phyloP scores from a whole-genome alignment of 2,797 vertebrate genomes.

The Poecilia velifera region DNA sequence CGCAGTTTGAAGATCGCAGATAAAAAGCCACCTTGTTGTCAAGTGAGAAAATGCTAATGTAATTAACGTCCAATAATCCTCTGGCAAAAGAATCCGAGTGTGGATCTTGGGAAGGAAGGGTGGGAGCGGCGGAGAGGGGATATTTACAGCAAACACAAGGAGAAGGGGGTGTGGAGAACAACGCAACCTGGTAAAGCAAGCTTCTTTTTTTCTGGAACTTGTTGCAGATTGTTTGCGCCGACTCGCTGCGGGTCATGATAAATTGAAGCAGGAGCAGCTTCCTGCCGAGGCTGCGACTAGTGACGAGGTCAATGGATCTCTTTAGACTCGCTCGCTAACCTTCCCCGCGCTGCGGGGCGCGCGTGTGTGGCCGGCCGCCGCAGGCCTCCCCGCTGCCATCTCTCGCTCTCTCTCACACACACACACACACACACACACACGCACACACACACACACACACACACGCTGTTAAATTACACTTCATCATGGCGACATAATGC shows the following conservation, averaged over 20 bases:
- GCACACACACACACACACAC: too few relatives aligned
- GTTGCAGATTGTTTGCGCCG: slow-evolving; percentile 6
- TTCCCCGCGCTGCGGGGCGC: slow-evolving; percentile 23
- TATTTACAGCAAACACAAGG: slow-evolving; percentile 68
- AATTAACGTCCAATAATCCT: slow-evolving; percentile 79
- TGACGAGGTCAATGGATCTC: slow-evolving; percentile 60
- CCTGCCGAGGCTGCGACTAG: slow-evolving; percentile 46
- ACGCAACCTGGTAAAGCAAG: slow-evolving; percentile 11
- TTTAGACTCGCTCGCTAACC: slow-evolving; percentile 31
- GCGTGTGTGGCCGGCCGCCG: neutral
- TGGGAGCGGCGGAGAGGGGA: slow-evolving; percentile 1
- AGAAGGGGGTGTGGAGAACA: too few relatives aligned
- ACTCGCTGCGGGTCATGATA: slow-evolving; percentile 10
- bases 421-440: too few relatives aligned
- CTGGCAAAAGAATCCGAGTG: slow-evolving; percentile 61
- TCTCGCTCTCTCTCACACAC: neutral
- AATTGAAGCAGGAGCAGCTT: slow-evolving; percentile 40
- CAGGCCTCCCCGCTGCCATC: slow-evolving; percentile 29
- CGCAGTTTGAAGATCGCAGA: slow-evolving; percentile 90
- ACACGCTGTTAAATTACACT: slow-evolving; percentile 28
- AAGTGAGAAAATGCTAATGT: slow-evolving; percentile 81
- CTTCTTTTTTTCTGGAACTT: slow-evolving; percentile 6
- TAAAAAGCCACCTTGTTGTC: slow-evolving; percentile 88
- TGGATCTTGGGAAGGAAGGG: slow-evolving; percentile 49
- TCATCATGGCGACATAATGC: slow-evolving; percentile 18